Evolutionary conservation across 2,888 invertebrate genomes (phyloP), one percentile per base, ranked within the genome.

Genomic region (Eledona agricola): DNA sequence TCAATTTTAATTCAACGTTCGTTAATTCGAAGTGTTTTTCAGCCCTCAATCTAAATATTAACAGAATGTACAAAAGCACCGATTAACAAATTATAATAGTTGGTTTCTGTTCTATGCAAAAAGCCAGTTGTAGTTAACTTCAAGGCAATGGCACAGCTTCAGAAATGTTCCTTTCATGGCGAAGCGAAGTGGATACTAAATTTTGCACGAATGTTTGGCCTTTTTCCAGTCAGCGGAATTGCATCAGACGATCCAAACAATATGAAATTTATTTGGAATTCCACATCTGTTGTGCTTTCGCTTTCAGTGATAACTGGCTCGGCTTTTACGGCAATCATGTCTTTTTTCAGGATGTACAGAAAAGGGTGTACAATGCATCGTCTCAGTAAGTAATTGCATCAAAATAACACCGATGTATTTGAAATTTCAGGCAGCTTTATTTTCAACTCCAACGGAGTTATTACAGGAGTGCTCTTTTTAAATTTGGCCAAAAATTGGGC

Each of bases 371-470:
- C 12, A 4, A 35, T 51, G 4, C 43, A 51, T 6, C 28, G 11
- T 20, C 29, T 51, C 5, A 20, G 51, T 51, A 29, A 34, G 47
- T 25, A 22, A 9, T n/a, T 19, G n/a, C n/a, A 19, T 19, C 20
- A 19, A 19, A n/a, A 19, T 19, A 5, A n/a, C 3, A 12, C n/a
- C 23, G 37, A 23, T 12, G 9, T 12, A 22, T 37, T 12, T 12
- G 23, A 20, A 15, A 12, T 35, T 51, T 19, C 58, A 77, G 78
- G 72, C 1, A 73, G 72, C 51, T 62, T 79, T 1, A 73, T 84
- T 55, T 86, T 86, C 69, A 83, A 81, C 52, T 77, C 76, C 0
- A 81, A 81, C 35, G 78, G 79, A 0, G 60, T 82, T 1, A 54
- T 81, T 1, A 80, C 83, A 0, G 68, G 80, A 1, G 29, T 82